phyloP scores from a whole-genome alignment of 2,797 vertebrate species.

The Triplophysa bombifrons region DNA sequence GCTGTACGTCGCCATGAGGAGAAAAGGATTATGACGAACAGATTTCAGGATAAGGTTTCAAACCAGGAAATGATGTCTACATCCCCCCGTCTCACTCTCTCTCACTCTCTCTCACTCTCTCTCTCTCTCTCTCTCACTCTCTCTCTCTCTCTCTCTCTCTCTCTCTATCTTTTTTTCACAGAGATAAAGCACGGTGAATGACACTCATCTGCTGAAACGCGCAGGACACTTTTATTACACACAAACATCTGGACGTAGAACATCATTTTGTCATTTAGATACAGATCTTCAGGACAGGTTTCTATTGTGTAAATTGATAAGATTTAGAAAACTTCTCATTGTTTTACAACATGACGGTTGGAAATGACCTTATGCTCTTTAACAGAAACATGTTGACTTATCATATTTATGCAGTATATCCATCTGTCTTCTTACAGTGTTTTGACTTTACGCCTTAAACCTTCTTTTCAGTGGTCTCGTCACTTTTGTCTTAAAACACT shows the following conservation, averaged over 20 bases:
- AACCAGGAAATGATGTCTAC: conserved; percentile 3
- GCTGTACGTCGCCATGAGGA: conserved; percentile 21
- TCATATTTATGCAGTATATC: too few relatives aligned
- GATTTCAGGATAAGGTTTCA: conserved; percentile 27
- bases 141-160: too few relatives aligned
- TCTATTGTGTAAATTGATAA: background rate
- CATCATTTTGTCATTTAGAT: background rate
- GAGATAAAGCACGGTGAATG: background rate
- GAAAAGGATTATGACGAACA: conserved; percentile 28
- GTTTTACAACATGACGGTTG: background rate
- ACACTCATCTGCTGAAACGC: background rate
- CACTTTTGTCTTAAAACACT: background rate
- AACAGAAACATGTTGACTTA: too few relatives aligned
- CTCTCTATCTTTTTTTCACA: background rate
- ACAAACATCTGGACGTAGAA: background rate
- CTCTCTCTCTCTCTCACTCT: too few relatives aligned
- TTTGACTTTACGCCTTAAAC: background rate
- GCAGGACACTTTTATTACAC: background rate
- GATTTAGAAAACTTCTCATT: background rate
- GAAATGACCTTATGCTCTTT: too few relatives aligned
- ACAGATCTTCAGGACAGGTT: background rate
- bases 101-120: too few relatives aligned
- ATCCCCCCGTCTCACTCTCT: background rate
- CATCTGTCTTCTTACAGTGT: background rate
- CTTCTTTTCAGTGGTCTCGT: background rate